These are phyloP conservation scores for Pantelozetes paolii DNA, from an alignment of 2,888 invertebrate species.

Conservation along the genomic window DNA sequence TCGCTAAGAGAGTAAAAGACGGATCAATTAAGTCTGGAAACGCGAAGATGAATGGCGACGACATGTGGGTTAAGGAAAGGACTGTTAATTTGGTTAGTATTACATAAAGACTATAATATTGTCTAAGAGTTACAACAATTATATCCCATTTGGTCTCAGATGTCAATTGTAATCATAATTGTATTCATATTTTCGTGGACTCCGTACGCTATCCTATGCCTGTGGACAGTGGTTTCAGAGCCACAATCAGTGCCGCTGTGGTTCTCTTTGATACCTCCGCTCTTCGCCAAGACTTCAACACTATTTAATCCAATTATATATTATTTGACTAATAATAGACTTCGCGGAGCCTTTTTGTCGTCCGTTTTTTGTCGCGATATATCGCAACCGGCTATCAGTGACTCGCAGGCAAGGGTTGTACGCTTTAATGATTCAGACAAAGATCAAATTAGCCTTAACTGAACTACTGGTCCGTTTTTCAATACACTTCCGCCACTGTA, in stretches of 20 bases:
- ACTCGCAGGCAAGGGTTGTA: slow-evolving; percentile 7
- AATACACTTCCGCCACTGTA: neutral
- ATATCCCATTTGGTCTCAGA: slow-evolving; percentile 47
- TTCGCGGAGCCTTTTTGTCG: slow-evolving; percentile 36
- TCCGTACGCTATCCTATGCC: slow-evolving; percentile 50
- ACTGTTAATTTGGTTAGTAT: slow-evolving; percentile 46
- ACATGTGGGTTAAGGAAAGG: slow-evolving; percentile 47
- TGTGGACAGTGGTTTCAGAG: slow-evolving; percentile 50
- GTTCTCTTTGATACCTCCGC: slow-evolving; percentile 50
- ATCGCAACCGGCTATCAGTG: neutral
- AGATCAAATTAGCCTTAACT: neutral
- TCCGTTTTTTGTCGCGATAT: slow-evolving; percentile 9
- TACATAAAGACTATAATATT: neutral
- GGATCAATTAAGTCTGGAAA: slow-evolving; percentile 44
- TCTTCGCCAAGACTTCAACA: slow-evolving; percentile 51
- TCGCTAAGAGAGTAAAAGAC: slow-evolving; percentile 36
- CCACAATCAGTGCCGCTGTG: slow-evolving; percentile 49
- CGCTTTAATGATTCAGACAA: slow-evolving; percentile 6
- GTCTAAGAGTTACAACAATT: neutral
- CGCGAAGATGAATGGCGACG: slow-evolving; percentile 35
- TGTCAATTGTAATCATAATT: slow-evolving; percentile 49
- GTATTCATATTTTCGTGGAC: slow-evolving; percentile 49
- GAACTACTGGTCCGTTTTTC: neutral
- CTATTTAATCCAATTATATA: slow-evolving; percentile 51
- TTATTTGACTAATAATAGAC: slow-evolving; percentile 45